Evolutionary conservation across 2,888 invertebrate species (phyloP).

Genomic region (Heliconius hortense): DNA sequence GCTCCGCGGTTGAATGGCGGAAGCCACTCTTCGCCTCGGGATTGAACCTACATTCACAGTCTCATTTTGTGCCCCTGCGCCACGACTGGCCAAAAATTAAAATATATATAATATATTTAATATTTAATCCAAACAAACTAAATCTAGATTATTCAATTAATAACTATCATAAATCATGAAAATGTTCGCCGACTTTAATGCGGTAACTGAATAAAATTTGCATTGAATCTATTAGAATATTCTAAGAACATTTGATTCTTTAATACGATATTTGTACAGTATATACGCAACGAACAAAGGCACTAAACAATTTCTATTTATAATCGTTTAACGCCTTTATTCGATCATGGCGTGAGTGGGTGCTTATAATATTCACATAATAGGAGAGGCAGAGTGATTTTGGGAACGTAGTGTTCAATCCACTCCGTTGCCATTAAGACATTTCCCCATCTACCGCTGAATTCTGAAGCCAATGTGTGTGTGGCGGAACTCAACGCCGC

Average conservation of each 20-base stretch:
- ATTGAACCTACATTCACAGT: too few relatives aligned
- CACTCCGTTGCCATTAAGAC: too few relatives aligned
- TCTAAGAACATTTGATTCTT: slow-evolving; percentile 10
- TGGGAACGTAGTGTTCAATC: too few relatives aligned
- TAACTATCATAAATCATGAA: slow-evolving; percentile 11
- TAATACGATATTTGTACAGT: slow-evolving; percentile 2
- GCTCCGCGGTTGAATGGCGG: too few relatives aligned
- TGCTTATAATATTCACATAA: neutral
- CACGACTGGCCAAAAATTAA: too few relatives aligned
- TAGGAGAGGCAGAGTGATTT: too few relatives aligned
- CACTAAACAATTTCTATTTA: neutral
- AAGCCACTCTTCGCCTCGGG: too few relatives aligned
- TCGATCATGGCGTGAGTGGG: neutral
- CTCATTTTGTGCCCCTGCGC: too few relatives aligned
- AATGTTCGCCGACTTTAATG: neutral
- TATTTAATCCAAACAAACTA: neutral
- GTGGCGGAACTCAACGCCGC: too few relatives aligned
- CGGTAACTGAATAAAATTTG: slow-evolving; percentile 3
- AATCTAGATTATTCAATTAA: neutral
- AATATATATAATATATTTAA: neutral
- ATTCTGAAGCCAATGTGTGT: too few relatives aligned
- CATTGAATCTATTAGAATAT: slow-evolving; percentile 13
- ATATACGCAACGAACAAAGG: neutral
- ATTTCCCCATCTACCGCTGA: too few relatives aligned
- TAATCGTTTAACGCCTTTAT: neutral